Conservation (phyloP, 2,888 invertebrate genomes). For the Andrena bucephala region DNA sequence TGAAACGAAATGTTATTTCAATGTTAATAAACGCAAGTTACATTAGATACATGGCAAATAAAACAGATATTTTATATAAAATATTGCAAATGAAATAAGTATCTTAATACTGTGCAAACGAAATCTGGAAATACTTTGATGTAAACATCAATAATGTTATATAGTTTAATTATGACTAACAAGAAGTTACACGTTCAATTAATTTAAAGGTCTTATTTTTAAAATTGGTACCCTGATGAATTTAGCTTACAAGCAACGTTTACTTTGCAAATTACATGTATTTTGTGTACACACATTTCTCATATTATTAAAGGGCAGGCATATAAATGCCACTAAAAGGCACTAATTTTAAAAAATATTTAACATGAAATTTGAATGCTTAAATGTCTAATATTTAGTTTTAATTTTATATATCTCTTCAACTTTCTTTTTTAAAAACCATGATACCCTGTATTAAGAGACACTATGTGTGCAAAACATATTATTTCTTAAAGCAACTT, state of each 20-base stretch:
- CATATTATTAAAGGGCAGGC: too few species aligned
- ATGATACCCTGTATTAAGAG: too few species aligned
- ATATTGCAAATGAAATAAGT: not conserved
- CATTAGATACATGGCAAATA: not conserved
- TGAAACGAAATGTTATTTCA: constrained; percentile 30
- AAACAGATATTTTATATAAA: too few species aligned
- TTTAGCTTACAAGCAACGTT: too few species aligned
- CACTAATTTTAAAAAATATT: not conserved
- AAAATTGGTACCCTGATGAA: too few species aligned
- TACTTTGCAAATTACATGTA: too few species aligned
- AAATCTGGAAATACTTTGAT: not conserved
- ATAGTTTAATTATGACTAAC: not conserved
- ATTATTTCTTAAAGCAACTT: not conserved
- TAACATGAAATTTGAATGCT: not conserved
- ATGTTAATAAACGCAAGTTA: not conserved
- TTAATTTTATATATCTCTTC: not conserved
- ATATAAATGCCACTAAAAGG: too few species aligned
- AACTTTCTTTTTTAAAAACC: too few species aligned
- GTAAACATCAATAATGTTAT: not conserved
- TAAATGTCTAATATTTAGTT: not conserved
- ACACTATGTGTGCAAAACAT: too few species aligned
- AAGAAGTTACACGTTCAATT: not conserved
- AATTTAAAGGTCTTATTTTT: too few species aligned
- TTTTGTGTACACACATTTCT: too few species aligned
- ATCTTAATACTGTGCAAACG: too few species aligned